Evolutionary conservation across 1,140 invertebrate species (phyloP), one percentile per base, ranked within the genome.

Genomic region (Hylaeus anthracinus): DNA sequence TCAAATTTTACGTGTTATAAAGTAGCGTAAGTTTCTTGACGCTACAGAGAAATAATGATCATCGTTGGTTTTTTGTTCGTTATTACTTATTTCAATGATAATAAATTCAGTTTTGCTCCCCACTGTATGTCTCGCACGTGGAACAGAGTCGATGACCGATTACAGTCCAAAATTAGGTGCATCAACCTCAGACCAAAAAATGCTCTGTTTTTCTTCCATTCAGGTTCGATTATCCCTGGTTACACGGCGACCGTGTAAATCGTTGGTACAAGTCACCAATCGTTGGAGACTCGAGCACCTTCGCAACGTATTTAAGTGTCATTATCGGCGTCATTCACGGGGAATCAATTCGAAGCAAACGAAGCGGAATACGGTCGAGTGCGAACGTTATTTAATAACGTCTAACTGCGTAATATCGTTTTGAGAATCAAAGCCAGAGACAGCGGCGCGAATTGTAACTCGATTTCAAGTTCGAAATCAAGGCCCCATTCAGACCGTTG

Each of bases 381-480:
- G 37, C 12, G 58, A 8, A 53, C 26, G 37, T 58, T 26, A 39
- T n/a, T 67, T 69, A 67, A 55, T 37, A 60, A 45, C 14, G 10
- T 12, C n/a, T 61, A 56, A 26, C 26, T 41, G 12, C 48, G 12
- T 76, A 86, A 86, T 45, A 53, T 58, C 6, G 51, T 72, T 79
- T 80, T 1, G 12, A 71, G 48, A 67, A 37, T 55, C 58, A 83
- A 86, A 83, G 79, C 39, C 15, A 26, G 5, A 43, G 39, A 67
- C 3, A 51, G 48, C 76, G 41, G 61, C 26, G 26, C 51, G 69
- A 80, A 55, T 64, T 66, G 58, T 64, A 80, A 86, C 56, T 73
- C 61, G 67, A 83, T 86, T 83, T 76, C 55, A 80, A 69, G 76
- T 79, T 58, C 64, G 64, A 79, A 86, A 86, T 86, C 85, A 86